Evolutionary conservation across 2,113 vertebrate species (phyloP), one percentile per base, ranked within the genome.

Genomic region (Colinus virginianus): DNA sequence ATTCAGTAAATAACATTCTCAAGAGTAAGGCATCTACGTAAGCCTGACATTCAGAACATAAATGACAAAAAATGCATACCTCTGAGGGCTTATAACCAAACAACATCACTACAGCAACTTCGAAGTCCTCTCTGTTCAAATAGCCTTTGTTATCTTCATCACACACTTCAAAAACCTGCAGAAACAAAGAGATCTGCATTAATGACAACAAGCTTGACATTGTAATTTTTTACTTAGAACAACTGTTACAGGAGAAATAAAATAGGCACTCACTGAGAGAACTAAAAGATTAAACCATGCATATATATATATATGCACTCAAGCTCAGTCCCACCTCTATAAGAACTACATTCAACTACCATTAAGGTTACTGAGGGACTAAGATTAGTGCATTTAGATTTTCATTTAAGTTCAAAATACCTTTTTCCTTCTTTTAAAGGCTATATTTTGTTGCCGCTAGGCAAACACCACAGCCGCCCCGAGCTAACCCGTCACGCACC

Each of bases 31-130:
- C 36, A 51, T 13, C 26, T 42, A 19, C 16, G 17, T 6, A 53
- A 75, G 8, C 16, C 76, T 9, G 13, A 67, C 53, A 23, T 51
- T 82, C 43, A 87, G 45, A 66, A 90, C 3, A 42, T 4, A 75
- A 81, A 56, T n/a, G 32, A 83, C 78, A 51, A 82, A 48, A 42
- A 11, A 46, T 19, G 46, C 15, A 91, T 96, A 98, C 95, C 97
- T 98, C 98, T 74, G 96, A 97, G 32, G 96, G 96, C 80, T 98
- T 98, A 85, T 98, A 98, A 61, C 95, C 97, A 96, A 98, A 98
- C 40, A 98, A 71, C 94, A 96, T 97, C 38, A 97, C 93, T 22
- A 97, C 91, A 32, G 95, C 96, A 46, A 98, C 93, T 93, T 98
- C 97, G 69, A 98, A 96, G 74, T 98, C 97, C 70, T 98, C 97